Conservation (phyloP, 2,113 vertebrate genomes). For the Ictalurus furcatus region DNA sequence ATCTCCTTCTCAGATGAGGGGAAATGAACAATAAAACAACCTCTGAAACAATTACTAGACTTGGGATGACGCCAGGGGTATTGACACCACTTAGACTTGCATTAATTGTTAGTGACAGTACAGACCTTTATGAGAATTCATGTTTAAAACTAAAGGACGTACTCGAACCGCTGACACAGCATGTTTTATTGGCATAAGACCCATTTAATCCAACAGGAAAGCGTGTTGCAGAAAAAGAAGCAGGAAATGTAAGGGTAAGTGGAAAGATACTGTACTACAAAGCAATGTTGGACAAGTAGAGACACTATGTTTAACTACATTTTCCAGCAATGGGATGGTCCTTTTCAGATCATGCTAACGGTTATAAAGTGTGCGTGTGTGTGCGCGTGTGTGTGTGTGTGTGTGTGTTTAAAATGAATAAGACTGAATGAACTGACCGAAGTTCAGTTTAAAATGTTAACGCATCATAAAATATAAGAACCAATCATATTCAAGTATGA, state of each 20-base stretch:
- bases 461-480: not conserved
- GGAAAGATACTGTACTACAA: not conserved
- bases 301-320: not conserved
- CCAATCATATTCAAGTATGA: not conserved
- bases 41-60: not conserved
- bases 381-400: slow-evolving; percentile 3
- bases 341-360: not conserved
- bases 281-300: not conserved
- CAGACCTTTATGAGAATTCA: not conserved
- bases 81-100: not conserved
- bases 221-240: not conserved
- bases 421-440: not conserved
- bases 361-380: not conserved
- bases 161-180: not conserved
- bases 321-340: not conserved
- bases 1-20: not conserved
- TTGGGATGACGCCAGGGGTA: not conserved
- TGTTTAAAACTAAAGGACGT: not conserved
- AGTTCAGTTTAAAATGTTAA: not conserved
- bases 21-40: not conserved
- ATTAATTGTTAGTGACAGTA: not conserved
- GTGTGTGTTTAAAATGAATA: not conserved
- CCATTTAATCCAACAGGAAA: slow-evolving; percentile 12
- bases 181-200: not conserved
- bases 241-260: not conserved